Conservation (phyloP, 2,797 vertebrate species). For the Thamnophis elegans region DNA sequence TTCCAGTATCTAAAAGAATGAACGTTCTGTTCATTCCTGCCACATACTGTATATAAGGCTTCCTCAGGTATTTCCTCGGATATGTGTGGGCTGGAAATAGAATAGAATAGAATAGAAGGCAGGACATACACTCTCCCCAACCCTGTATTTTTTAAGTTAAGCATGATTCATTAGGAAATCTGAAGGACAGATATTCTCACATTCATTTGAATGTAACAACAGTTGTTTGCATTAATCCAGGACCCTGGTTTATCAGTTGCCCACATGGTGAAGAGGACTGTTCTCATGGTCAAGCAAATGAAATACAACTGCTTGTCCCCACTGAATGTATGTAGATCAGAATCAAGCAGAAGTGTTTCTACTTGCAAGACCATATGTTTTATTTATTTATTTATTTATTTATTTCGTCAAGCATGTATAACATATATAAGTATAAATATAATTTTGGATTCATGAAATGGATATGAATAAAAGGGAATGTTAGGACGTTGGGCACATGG, state of each 20-base stretch:
- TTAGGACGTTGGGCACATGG: no score
- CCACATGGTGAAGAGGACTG: background rate
- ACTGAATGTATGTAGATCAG: background rate
- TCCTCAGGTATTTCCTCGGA: background rate
- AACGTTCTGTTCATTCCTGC: background rate
- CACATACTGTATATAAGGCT: background rate
- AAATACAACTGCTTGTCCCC: background rate
- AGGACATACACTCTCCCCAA: background rate
- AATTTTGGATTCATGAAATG: no score
- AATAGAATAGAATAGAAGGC: background rate
- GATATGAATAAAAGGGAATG: no score
- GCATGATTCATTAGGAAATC: background rate
- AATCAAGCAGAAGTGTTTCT: background rate
- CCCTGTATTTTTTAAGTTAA: background rate
- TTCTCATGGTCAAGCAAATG: background rate
- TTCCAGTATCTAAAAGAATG: background rate
- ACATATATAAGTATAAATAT: no score
- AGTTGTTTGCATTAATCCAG: background rate
- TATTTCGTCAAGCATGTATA: no score
- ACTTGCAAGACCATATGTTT: background rate
- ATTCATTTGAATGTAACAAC: background rate
- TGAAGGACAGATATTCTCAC: background rate
- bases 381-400: no score
- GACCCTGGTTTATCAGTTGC: background rate
- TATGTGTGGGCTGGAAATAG: background rate